Evolutionary conservation across 2,797 vertebrate species (phyloP).

Genomic region (Onychomys leucogaster): DNA sequence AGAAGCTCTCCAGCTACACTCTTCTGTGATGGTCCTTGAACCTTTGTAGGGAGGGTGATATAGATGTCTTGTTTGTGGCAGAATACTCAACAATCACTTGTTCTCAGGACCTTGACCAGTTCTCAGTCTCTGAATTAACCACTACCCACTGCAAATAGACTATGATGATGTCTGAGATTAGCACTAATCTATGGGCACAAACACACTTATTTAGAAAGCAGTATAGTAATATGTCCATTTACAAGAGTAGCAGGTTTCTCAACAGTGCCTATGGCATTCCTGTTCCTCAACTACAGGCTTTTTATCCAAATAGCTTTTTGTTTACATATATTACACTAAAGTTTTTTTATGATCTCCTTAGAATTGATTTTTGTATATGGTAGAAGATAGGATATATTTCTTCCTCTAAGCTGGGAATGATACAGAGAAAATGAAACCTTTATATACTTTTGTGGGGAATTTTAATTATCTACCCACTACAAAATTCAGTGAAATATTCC

Average conservation of each 20-base stretch:
- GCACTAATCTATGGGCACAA: not conserved
- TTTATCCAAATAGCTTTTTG: not conserved
- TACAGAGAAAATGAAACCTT: not conserved
- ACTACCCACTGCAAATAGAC: not conserved
- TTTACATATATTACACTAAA: not conserved
- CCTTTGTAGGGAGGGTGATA: too few species aligned
- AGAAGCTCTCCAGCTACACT: too few species aligned
- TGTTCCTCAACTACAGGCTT: not conserved
- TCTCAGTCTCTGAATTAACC: not conserved
- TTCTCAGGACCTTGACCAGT: not conserved
- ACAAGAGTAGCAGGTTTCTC: not conserved
- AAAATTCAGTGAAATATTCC: not conserved
- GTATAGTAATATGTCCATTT: not conserved
- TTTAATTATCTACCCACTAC: not conserved
- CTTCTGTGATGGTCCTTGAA: not conserved
- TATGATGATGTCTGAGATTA: not conserved
- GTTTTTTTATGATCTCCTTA: not conserved
- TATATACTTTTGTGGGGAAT: not conserved
- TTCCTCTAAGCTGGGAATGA: not conserved
- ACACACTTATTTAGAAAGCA: not conserved
- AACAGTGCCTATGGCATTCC: not conserved
- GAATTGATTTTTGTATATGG: not conserved
- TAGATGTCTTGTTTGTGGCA: not conserved
- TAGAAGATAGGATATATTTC: not conserved
- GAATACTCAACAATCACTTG: not conserved